These are phyloP conservation scores for Arrhamphus sclerolepis DNA, from an alignment of 2,797 vertebrate genomes.

Conservation along the genomic window DNA sequence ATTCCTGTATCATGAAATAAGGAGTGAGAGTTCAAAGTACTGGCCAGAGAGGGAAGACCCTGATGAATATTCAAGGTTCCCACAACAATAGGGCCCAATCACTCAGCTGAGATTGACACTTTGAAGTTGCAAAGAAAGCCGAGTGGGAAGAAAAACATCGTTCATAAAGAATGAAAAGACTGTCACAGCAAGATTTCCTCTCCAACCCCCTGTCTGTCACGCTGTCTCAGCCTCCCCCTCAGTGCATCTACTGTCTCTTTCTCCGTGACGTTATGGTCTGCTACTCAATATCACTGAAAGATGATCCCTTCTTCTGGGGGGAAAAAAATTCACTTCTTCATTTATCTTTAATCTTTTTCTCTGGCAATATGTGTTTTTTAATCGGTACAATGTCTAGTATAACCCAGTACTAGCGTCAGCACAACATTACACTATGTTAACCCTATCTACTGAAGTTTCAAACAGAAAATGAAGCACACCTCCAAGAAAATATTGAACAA, in stretches of 20 bases:
- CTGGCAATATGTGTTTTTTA: conserved; percentile 12
- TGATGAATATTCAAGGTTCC: conserved; percentile 72
- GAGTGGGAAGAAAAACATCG: conserved; percentile 58
- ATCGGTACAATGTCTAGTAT: conserved; percentile 2
- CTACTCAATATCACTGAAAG: conserved; percentile 25
- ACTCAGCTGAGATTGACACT: conserved; percentile 66
- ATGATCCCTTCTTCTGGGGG: conserved; percentile 8
- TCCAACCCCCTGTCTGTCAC: conserved; percentile 31
- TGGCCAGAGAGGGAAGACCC: conserved; percentile 43
- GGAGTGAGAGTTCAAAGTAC: neutral
- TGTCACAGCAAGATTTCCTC: conserved; percentile 66
- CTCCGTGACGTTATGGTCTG: conserved; percentile 35
- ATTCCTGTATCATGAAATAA: neutral
- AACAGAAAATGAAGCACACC: conserved; percentile 1
- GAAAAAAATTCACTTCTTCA: too few species aligned
- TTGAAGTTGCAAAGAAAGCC: conserved; percentile 72
- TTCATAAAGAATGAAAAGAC: conserved; percentile 70
- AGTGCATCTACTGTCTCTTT: conserved; percentile 25
- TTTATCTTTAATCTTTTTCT: conserved; percentile 8
- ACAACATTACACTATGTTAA: neutral
- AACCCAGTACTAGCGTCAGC: neutral
- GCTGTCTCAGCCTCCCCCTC: conserved; percentile 45
- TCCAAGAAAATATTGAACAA: conserved; percentile 2
- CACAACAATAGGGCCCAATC: conserved; percentile 64
- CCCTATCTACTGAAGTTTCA: conserved; percentile 5